Percentiles rank a stretch among this genome's conserved stretches.
phyloP scores from a whole-genome alignment of 2,797 vertebrate species.

The Philypnodon macrostomus region DNA sequence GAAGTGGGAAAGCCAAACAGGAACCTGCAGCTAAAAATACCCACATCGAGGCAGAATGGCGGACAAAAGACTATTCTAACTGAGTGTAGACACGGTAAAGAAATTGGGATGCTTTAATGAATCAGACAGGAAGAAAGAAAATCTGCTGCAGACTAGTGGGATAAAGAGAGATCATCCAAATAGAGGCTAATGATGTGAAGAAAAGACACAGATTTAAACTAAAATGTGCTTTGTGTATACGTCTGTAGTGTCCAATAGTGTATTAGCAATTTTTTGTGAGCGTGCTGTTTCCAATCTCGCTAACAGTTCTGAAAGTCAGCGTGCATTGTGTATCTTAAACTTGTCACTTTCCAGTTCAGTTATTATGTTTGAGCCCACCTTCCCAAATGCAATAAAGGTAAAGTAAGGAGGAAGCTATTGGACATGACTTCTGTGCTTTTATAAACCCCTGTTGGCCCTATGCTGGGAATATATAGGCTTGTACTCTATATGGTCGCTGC shows the following conservation, averaged over 20 bases:
- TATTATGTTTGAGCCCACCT: conserved; percentile 40
- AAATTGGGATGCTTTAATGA: conserved; percentile 36
- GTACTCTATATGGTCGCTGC: conserved; percentile 49
- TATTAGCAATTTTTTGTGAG: not conserved
- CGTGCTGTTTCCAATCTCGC: conserved; percentile 5
- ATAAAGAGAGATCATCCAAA: conserved; percentile 48
- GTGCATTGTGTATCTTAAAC: conserved; percentile 24
- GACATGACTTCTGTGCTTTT: conserved; percentile 21
- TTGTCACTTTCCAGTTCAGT: conserved; percentile 14
- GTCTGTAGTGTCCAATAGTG: conserved; percentile 7
- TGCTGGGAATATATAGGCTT: conserved; percentile 8
- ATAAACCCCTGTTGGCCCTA: conserved; percentile 14
- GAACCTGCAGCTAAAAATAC: conserved; percentile 73
- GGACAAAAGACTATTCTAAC: conserved; percentile 27
- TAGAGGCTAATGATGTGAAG: conserved; percentile 44
- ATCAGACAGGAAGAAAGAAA: conserved; percentile 5
- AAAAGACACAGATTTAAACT: conserved; percentile 20
- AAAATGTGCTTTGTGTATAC: conserved; percentile 12
- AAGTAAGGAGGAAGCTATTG: conserved; percentile 26
- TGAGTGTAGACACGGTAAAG: conserved; percentile 43
- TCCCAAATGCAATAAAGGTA: conserved; percentile 49
- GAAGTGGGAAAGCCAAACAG: conserved; percentile 45
- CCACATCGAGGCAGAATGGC: conserved; percentile 66
- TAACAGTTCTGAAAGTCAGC: conserved; percentile 4
- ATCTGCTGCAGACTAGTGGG: conserved; percentile 17